Evolutionary conservation across 2,888 invertebrate genomes (phyloP).

Genomic region (Zootermopsis nevadensis): DNA sequence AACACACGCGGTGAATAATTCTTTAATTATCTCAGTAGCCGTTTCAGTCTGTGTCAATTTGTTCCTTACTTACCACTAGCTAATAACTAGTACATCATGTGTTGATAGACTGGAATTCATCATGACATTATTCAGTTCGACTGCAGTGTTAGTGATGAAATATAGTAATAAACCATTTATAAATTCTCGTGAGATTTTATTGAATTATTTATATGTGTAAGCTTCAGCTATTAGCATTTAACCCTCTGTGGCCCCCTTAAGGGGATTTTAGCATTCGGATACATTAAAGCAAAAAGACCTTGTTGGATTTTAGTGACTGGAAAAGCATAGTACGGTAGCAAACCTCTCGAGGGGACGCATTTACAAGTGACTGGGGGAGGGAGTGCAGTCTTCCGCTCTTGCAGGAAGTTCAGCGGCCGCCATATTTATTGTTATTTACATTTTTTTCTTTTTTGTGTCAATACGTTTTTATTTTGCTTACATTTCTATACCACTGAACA

Average conservation of each 20-base stretch:
- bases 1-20: too few relatives aligned
- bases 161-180: neutral
- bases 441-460: too few relatives aligned
- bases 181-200: neutral
- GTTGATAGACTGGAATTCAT: too few relatives aligned
- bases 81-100: too few relatives aligned
- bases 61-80: too few relatives aligned
- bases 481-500: too few relatives aligned
- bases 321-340: neutral
- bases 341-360: neutral
- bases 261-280: neutral
- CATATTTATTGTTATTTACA: too few relatives aligned
- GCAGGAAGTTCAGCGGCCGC: too few relatives aligned
- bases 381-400: neutral
- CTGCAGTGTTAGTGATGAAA: neutral
- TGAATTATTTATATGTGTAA: neutral
- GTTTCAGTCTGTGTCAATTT: too few relatives aligned
- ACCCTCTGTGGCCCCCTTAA: neutral
- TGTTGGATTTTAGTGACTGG: slow-evolving; percentile 1
- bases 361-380: neutral
- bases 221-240: neutral
- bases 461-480: too few relatives aligned
- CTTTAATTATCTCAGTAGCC: too few relatives aligned
- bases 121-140: too few relatives aligned
- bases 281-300: neutral